phyloP scores from a whole-genome alignment of 2,113 vertebrate genomes.

The Pycnonotus jocosus region DNA sequence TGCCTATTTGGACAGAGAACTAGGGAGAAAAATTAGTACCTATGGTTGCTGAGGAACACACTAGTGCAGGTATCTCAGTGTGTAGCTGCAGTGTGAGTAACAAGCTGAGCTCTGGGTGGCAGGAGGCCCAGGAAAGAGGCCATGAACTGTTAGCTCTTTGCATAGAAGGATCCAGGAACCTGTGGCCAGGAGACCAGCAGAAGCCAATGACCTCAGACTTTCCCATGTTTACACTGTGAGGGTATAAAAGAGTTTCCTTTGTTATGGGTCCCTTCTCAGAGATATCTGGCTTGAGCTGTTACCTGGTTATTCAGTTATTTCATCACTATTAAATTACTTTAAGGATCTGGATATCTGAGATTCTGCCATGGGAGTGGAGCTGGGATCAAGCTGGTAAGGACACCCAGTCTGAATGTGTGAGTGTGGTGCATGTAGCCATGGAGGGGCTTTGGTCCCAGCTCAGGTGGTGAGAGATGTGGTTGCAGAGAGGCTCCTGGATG shows the following conservation, averaged over 20 bases:
- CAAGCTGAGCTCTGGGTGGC: neutral
- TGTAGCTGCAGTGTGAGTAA: neutral
- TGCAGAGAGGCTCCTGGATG: neutral
- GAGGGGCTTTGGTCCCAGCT: neutral
- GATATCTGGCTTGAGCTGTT: neutral
- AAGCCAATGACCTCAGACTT: rapidly evolving
- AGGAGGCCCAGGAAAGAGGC: neutral
- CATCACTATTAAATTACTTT: neutral
- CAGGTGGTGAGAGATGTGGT: neutral
- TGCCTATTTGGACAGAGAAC: neutral
- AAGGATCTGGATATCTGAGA: neutral
- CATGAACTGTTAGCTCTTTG: neutral
- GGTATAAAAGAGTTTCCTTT: neutral
- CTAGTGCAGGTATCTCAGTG: rapidly evolving
- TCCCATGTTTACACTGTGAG: neutral
- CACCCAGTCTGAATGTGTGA: neutral
- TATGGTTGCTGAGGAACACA: neutral
- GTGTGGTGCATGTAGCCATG: neutral
- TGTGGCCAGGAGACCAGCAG: neutral
- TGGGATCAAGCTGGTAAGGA: too few species aligned
- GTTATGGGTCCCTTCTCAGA: neutral
- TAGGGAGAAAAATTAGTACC: neutral
- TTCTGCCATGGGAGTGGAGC: neutral
- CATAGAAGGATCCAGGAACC: too few species aligned
- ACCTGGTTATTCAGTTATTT: neutral